Evolutionary conservation across 2,797 vertebrate genomes (phyloP), one percentile per base, ranked within the genome.

Genomic region (Pelodytes ibericus): DNA sequence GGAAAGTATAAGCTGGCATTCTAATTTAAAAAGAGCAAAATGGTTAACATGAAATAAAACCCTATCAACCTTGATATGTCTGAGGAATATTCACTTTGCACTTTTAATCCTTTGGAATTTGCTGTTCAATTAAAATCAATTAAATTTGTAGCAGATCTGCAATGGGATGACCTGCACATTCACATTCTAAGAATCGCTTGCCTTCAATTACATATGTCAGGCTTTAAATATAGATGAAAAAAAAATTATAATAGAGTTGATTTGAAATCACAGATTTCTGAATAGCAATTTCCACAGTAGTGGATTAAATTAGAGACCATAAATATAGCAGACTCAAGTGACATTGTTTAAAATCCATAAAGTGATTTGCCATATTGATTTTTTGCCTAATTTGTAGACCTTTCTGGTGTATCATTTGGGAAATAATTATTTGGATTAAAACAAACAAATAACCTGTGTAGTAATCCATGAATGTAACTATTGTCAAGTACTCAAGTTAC

Each of bases 61-160:
- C 20, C 22, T 4, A 24, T 24, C 22, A 53, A 53, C 49, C 49
- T 53, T 53, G n/a, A n/a, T n/a, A 53, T 53, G 49, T 53, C 49
- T 53, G 49, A 53, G 49, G 49, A 53, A 16, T 24, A 22, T 24
- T 53, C 49, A 22, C 49, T 53, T 53, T 53, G 49, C 6, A 53
- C 49, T 53, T 53, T 53, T 53, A 53, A 53, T 53, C 49, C 20
- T 25, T 53, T 53, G 11, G 24, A 53, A 53, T 53, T 53, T 53
- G 49, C 49, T 53, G 49, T 25, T 53, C 49, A 53, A 53, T 53
- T 53, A 53, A 53, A 53, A 53, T 53, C 49, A 53, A 53, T 53
- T 25, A 53, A 53, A 53, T 53, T 53, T 53, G 49, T 53, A 53
- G 49, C 49, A 22, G 11, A 53, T 53, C 49, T 53, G 49, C 49